These are phyloP conservation scores for Diachasmimorpha longicaudata DNA, from an alignment of 1,140 invertebrate species.

Conservation along the genomic window DNA sequence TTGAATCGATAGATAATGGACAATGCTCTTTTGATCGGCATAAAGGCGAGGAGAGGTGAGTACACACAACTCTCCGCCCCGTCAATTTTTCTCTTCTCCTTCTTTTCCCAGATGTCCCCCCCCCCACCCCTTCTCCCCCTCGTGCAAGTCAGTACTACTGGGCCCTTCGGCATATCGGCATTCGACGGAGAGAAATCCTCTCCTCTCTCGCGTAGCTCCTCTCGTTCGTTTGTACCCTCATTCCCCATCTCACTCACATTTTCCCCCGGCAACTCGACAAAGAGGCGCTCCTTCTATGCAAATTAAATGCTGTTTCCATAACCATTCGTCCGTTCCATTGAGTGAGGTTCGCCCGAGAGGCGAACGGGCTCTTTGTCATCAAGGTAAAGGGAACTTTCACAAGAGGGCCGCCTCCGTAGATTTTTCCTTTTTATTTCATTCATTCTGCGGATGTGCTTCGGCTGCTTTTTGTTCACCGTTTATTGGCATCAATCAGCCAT, in stretches of 20 bases:
- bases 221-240: conserved; percentile 3
- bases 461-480: not conserved
- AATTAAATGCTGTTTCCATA: conserved; percentile 65
- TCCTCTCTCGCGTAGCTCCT: not conserved
- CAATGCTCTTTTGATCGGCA: conserved; percentile 57
- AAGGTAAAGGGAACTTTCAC: conserved; percentile 61
- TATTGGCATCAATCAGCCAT: not conserved
- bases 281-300: conserved; percentile 62
- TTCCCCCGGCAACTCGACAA: conserved; percentile 48
- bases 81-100: conserved; percentile 1
- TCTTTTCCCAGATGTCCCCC: not conserved
- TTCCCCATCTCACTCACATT: conserved; percentile 7
- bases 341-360: conserved; percentile 52
- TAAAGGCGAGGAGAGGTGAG: not conserved
- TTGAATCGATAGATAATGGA: conserved; percentile 63
- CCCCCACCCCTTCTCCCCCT: not conserved
- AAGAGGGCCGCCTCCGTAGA: conserved; percentile 43
- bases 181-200: not conserved
- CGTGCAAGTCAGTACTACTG: conserved; percentile 1
- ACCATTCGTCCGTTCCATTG: conserved; percentile 64
- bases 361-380: conserved; percentile 58
- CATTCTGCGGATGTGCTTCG: not conserved
- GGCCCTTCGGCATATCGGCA: not conserved
- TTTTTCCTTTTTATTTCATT: conserved; percentile 13
- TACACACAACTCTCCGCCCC: conserved; percentile 22